Evolutionary conservation across 2,113 vertebrate genomes (phyloP).

Genomic region (Melanerpes aurifrons): DNA sequence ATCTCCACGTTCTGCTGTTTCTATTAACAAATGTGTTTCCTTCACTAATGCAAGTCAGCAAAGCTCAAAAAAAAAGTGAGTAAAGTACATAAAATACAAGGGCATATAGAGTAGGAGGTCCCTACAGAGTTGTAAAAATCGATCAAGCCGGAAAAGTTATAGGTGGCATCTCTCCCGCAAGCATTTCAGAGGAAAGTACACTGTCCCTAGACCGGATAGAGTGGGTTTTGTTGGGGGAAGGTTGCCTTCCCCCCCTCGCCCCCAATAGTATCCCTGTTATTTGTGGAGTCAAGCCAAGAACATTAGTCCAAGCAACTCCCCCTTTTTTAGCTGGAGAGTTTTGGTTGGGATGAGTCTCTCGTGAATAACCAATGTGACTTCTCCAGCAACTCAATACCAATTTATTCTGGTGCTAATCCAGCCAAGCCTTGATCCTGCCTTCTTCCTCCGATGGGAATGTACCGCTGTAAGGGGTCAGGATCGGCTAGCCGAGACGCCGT

Average conservation of each 20-base stretch:
- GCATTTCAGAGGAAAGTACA: not conserved
- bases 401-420: slow-evolving; percentile 51
- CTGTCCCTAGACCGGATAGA: not conserved
- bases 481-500: not conserved
- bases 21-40: slow-evolving; percentile 37
- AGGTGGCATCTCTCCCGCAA: not conserved
- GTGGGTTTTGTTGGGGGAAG: not conserved
- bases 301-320: slow-evolving; percentile 24
- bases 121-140: not conserved
- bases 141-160: slow-evolving; percentile 10
- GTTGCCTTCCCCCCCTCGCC: not conserved
- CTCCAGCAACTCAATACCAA: slow-evolving; percentile 45
- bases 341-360: slow-evolving; percentile 54
- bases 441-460: slow-evolving; percentile 16
- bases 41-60: slow-evolving; percentile 1
- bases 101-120: not conserved
- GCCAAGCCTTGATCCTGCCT: slow-evolving; percentile 39
- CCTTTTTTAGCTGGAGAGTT: slow-evolving; percentile 22
- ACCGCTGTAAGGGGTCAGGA: not conserved
- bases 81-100: not conserved
- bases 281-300: slow-evolving; percentile 52
- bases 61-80: slow-evolving; percentile 4
- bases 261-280: not conserved
- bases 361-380: slow-evolving; percentile 56
- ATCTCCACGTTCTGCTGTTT: slow-evolving; percentile 60